Conservation (phyloP, 2,797 vertebrate species). For the Zonotrichia albicollis region DNA sequence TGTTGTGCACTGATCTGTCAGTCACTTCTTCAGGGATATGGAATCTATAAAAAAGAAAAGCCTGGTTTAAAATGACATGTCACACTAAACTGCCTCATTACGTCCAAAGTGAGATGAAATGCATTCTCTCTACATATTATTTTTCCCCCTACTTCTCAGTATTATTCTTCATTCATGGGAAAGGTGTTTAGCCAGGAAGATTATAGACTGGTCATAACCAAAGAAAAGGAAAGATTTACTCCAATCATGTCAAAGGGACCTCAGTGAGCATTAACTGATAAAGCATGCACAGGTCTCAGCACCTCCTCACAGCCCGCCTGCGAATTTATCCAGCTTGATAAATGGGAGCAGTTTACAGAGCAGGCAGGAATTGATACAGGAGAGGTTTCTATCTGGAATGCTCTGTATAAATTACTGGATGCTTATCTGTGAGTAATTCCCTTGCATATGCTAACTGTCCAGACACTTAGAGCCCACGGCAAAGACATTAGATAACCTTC, state of each 20-base stretch:
- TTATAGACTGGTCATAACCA: conserved; percentile 64
- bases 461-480: conserved; percentile 7
- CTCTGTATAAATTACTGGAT: conserved; percentile 20
- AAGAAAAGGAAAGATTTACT: conserved; percentile 57
- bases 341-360: conserved; percentile 47
- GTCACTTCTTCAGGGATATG: conserved; percentile 33
- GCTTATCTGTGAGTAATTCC: conserved; percentile 28
- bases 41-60: conserved; percentile 62
- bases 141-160: conserved; percentile 39
- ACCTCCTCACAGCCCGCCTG: background rate
- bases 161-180: conserved; percentile 46
- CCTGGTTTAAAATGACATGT: conserved; percentile 69
- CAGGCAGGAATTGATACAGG: conserved; percentile 27
- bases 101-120: conserved; percentile 67
- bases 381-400: conserved; percentile 17
- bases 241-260: conserved; percentile 29
- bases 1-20: conserved; percentile 44
- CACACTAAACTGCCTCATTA: conserved; percentile 70
- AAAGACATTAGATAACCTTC: conserved; percentile 43
- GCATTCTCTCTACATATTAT: background rate
- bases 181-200: conserved; percentile 28
- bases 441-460: conserved; percentile 42
- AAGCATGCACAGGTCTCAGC: conserved; percentile 37
- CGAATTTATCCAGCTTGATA: conserved; percentile 33
- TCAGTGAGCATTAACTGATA: conserved; percentile 50